Evolutionary conservation across 2,113 vertebrate species (phyloP).

Genomic region (Zootoca vivipara): DNA sequence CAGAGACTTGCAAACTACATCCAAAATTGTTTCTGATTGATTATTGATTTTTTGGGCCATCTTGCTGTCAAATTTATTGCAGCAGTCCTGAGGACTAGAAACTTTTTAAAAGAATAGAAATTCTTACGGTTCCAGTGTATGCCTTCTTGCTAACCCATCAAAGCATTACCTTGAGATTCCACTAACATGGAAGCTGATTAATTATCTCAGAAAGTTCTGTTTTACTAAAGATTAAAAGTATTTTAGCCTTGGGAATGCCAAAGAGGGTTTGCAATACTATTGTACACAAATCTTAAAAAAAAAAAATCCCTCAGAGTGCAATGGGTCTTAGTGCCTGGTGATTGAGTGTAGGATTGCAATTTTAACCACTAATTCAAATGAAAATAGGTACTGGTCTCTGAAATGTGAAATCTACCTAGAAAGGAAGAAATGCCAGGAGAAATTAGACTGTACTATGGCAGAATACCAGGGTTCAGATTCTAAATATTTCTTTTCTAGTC

Average conservation of each 20-base stretch:
- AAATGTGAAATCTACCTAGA: background rate
- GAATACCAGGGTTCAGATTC: constrained; percentile 21
- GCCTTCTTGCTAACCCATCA: background rate
- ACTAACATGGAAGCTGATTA: background rate
- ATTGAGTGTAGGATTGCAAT: background rate
- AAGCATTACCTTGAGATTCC: background rate
- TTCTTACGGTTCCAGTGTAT: background rate
- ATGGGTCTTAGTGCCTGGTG: background rate
- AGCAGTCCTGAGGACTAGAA: background rate
- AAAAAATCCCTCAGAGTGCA: background rate
- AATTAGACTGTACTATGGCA: background rate
- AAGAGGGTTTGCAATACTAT: background rate
- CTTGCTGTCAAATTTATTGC: background rate
- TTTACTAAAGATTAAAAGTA: background rate
- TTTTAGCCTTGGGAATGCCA: background rate
- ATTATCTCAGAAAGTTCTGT: constrained; percentile 1
- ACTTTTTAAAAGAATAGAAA: background rate
- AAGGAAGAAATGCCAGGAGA: background rate
- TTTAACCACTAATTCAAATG: background rate
- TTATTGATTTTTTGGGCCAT: background rate
- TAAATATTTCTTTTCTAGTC: constrained; percentile 61
- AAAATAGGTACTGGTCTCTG: background rate
- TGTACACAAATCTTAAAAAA: background rate
- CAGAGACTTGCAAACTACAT: background rate
- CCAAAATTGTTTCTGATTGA: background rate